These are phyloP conservation scores for Drosophila rubida DNA, from an alignment of 2,888 invertebrate genomes.

Conservation along the genomic window DNA sequence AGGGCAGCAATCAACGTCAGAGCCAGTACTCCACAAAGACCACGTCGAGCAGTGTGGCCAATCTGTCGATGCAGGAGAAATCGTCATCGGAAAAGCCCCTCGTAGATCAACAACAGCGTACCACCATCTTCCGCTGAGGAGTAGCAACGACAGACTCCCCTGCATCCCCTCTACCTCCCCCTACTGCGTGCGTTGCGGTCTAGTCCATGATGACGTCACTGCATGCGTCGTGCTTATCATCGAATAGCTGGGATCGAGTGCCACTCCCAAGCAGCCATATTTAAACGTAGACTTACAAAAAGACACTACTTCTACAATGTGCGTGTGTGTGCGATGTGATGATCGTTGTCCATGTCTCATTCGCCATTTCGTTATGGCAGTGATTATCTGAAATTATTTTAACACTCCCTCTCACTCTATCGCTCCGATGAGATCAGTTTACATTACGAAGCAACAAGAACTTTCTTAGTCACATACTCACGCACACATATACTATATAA, in stretches of 20 bases:
- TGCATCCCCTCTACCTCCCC: not conserved
- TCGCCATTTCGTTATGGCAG: conserved; percentile 2
- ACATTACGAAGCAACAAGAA: not conserved
- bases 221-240: conserved; percentile 53
- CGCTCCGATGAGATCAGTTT: conserved; percentile 1
- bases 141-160: not conserved
- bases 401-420: not conserved
- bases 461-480: conserved; percentile 33
- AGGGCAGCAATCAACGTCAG: conserved; percentile 82
- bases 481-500: conserved; percentile 24
- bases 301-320: conserved; percentile 57
- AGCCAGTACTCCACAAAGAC: conserved; percentile 84
- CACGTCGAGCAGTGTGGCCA: conserved; percentile 82
- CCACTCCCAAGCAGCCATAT: conserved; percentile 52
- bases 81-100: conserved; percentile 77
- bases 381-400: conserved; percentile 14
- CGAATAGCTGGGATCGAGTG: conserved; percentile 57
- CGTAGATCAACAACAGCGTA: conserved; percentile 57
- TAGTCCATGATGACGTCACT: conserved; percentile 46
- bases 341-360: conserved; percentile 14
- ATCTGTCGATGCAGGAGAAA: conserved; percentile 73
- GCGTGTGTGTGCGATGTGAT: not conserved
- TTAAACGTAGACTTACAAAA: conserved; percentile 59
- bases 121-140: conserved; percentile 57
- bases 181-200: conserved; percentile 6